phyloP scores from a whole-genome alignment of 1,140 invertebrate species.

The Neomicropteryx cornuta region DNA sequence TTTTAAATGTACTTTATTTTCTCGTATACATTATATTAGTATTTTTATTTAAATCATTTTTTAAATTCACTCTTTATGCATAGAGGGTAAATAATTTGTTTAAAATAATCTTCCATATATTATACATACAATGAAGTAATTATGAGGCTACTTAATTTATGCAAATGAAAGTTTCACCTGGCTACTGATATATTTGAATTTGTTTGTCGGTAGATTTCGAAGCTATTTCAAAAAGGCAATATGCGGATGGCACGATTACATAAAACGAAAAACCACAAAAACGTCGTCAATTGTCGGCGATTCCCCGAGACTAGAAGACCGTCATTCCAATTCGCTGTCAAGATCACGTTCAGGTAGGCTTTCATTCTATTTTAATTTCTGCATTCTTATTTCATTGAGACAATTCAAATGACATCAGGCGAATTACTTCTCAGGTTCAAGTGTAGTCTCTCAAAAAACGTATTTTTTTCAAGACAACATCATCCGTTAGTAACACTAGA shows the following conservation, averaged over 20 bases:
- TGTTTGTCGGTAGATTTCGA: conserved; percentile 9
- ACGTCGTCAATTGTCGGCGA: conserved; percentile 11
- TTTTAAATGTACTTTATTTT: no score
- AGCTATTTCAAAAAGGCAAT: conserved; percentile 17
- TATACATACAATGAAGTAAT: background rate
- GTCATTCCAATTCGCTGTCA: conserved; percentile 15
- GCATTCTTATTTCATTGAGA: conserved; percentile 5
- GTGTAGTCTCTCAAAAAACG: background rate
- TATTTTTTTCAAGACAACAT: background rate
- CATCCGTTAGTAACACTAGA: no score
- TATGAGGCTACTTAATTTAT: background rate
- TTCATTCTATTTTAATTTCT: conserved; percentile 17
- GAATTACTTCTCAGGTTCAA: background rate
- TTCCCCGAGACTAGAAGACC: conserved; percentile 13
- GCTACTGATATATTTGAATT: background rate
- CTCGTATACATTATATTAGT: no score
- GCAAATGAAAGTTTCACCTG: background rate
- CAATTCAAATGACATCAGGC: background rate
- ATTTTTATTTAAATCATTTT: background rate
- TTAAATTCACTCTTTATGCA: background rate
- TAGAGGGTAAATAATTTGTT: background rate
- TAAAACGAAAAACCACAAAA: conserved; percentile 13
- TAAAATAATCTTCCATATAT: background rate
- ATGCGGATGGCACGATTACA: conserved; percentile 14
- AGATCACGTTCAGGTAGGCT: conserved; percentile 17